These are phyloP conservation scores for Styela clava DNA, from an alignment of 23 tunicate genomes.

Conservation along the genomic window DNA sequence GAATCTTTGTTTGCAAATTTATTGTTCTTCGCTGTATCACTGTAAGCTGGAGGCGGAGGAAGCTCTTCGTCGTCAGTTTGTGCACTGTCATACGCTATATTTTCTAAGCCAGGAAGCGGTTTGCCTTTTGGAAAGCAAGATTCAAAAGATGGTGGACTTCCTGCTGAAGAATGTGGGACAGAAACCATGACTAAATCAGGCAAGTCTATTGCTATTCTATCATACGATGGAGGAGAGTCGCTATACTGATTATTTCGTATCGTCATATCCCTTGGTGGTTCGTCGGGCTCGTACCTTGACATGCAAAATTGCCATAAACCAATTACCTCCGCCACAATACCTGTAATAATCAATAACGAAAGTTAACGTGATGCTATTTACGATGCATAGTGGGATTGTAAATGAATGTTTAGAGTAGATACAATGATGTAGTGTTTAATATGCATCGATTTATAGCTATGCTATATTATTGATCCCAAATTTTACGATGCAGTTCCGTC, in stretches of 20 bases:
- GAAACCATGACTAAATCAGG: constrained; percentile 19
- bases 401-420: too few species aligned
- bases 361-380: background rate
- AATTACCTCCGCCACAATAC: constrained; percentile 14
- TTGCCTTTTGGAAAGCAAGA: constrained; percentile 14
- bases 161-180: background rate
- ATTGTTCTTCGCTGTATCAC: background rate
- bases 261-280: background rate
- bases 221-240: constrained; percentile 12
- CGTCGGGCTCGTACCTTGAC: constrained; percentile 7
- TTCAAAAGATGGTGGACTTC: constrained; percentile 13
- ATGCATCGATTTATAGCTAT: too few species aligned
- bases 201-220: constrained; percentile 8
- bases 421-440: too few species aligned
- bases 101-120: constrained; percentile 6
- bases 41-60: constrained; percentile 14
- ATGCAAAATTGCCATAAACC: constrained; percentile 10
- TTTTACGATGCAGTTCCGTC: too few species aligned
- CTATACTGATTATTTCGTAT: background rate
- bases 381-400: too few species aligned
- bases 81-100: constrained; percentile 3
- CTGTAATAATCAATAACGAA: constrained; percentile 1
- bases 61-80: constrained; percentile 14
- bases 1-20: background rate
- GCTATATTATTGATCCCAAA: too few species aligned